Evolutionary conservation across 2,113 vertebrate species (phyloP), one percentile per base, ranked within the genome.

Genomic region (Catharus fuscescens): DNA sequence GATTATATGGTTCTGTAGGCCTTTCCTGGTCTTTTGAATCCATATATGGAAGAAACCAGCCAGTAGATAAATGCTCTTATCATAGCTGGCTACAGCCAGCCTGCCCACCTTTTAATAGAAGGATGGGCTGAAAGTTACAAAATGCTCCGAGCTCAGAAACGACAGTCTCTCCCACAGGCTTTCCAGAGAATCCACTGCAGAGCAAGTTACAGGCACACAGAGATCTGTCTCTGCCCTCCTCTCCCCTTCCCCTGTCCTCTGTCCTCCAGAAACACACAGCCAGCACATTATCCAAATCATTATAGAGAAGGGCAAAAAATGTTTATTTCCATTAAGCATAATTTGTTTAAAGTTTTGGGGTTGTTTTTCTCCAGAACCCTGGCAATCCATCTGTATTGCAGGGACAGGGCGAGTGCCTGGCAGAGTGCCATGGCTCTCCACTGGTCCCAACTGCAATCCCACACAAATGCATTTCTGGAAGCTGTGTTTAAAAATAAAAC

Each of bases 291-390:
- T 44, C 67, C 67, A 83, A 92, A 74, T 80, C 76, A 71, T 78
- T 93, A 91, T 14, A 36, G 21, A 67, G 79, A 36, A 94, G 38
- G n/a, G 69, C 71, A 92, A 86, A 82, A 52, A 44, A 86, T 70
- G 86, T 93, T 97, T 94, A 94, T 95, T 96, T 92, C 93, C 92
- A 96, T 86, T 92, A 86, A 86, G 65, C 7, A 61, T 57, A 86
- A 92, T 94, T 88, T 96, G 93, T 95, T 96, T 94, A 96, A 96
- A 94, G 88, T 93, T 88, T 80, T 94, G 67, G 82, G 72, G 80
- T 74, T 96, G 92, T 92, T 96, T 93, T 96, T 88, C 76, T 95
- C 52, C 65, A 73, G 88, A 93, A 88, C 1, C 0, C 57, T 95
- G 93, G 92, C 88, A 86, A 74, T 78, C 61, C 72, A 65, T 88